These are phyloP conservation scores for Lycodopsis pacificus DNA, from an alignment of 2,797 vertebrate species.

Conservation along the genomic window DNA sequence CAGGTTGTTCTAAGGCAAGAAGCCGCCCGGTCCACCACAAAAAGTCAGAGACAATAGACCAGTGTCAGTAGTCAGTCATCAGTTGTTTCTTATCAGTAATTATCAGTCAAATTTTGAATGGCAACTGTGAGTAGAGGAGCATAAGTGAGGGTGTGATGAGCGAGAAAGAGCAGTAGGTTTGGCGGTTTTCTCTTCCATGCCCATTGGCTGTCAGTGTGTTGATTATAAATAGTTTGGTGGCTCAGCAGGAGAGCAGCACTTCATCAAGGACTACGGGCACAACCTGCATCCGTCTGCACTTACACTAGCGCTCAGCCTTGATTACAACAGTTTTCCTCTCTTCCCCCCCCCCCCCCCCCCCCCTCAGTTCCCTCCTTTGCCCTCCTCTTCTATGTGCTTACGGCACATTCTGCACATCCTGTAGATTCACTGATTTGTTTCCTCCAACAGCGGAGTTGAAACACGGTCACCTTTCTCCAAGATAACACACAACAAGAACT, in stretches of 20 bases:
- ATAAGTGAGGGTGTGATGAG: conserved; percentile 25
- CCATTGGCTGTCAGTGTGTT: conserved; percentile 61
- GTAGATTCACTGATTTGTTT: conserved; percentile 40
- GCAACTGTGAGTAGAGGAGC: not conserved
- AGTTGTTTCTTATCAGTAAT: not conserved
- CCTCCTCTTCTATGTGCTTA: conserved; percentile 41
- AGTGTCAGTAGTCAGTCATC: not conserved
- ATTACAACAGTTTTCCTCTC: conserved; percentile 65
- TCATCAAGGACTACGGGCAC: conserved; percentile 74
- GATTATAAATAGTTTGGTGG: conserved; percentile 75
- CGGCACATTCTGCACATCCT: conserved; percentile 58
- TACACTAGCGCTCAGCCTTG: conserved; percentile 62
- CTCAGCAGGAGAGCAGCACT: conserved; percentile 79
- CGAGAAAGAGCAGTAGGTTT: conserved; percentile 42
- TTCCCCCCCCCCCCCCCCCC: conserved; percentile 12
- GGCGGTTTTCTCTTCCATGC: conserved; percentile 69
- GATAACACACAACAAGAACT: not conserved
- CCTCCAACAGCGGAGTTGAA: conserved; percentile 25
- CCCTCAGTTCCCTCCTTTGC: conserved; percentile 14
- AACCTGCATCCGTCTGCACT: conserved; percentile 76
- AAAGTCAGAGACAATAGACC: not conserved
- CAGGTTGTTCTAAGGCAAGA: conserved; percentile 2
- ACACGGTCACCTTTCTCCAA: conserved; percentile 12
- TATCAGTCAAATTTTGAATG: not conserved
- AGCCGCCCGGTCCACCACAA: not conserved